These are phyloP conservation scores for Melipona quadrifasciata DNA, from an alignment of 1,140 invertebrate genomes.

Conservation along the genomic window DNA sequence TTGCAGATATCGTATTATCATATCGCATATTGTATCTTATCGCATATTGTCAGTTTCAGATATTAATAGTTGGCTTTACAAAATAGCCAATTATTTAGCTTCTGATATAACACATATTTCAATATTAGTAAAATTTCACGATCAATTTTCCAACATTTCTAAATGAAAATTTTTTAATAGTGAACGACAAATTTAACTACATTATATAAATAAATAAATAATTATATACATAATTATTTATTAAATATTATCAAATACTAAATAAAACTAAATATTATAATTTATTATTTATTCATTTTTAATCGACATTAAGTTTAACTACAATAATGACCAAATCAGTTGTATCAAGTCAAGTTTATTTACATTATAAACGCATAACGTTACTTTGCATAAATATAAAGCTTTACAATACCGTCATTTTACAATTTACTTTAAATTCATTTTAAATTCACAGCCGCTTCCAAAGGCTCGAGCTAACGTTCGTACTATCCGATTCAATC, in stretches of 20 bases:
- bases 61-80: not conserved
- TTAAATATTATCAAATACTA: too few relatives aligned
- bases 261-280: too few relatives aligned
- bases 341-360: not conserved
- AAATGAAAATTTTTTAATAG: not conserved
- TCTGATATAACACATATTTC: not conserved
- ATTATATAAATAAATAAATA: too few relatives aligned
- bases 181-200: not conserved
- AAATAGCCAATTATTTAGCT: not conserved
- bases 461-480: not conserved
- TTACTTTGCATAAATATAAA: not conserved
- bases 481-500: not conserved
- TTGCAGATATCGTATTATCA: not conserved
- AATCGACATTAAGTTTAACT: too few relatives aligned
- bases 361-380: not conserved
- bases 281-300: too few relatives aligned
- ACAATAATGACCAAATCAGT: not conserved
- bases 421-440: not conserved
- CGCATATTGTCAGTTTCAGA: not conserved
- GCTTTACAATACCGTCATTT: not conserved
- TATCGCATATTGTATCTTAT: not conserved
- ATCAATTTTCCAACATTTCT: not conserved
- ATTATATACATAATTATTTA: too few relatives aligned
- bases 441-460: not conserved
- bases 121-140: not conserved